Percentiles rank a stretch among this genome's conserved stretches.
Conservation (phyloP, 2,888 invertebrate genomes). For the Cryptocheilus praepositus region DNA sequence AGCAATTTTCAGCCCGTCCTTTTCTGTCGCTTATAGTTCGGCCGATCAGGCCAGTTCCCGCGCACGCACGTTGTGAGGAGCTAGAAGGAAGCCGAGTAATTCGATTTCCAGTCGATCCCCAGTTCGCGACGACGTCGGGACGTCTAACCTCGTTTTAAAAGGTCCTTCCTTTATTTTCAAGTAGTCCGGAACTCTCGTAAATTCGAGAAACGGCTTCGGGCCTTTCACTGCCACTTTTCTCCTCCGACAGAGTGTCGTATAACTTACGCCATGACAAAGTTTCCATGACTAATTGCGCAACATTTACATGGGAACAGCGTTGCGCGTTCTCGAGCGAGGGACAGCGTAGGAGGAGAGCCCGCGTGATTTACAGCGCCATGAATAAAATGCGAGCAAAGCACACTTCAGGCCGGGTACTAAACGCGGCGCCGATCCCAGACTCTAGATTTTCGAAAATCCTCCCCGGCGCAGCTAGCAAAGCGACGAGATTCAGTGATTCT, state of each 20-base stretch:
- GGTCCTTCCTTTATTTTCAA: slow-evolving; percentile 30
- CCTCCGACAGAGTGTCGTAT: slow-evolving; percentile 20
- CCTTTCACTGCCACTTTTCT: neutral
- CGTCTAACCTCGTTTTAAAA: slow-evolving; percentile 28
- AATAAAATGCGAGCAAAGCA: slow-evolving; percentile 36
- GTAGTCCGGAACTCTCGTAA: slow-evolving; percentile 33
- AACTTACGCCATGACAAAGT: slow-evolving; percentile 40
- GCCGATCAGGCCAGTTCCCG: neutral
- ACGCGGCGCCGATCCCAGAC: no score
- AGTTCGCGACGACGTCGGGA: slow-evolving; percentile 18
- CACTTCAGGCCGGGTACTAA: slow-evolving; percentile 15
- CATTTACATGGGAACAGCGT: slow-evolving; percentile 41
- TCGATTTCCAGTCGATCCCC: slow-evolving; percentile 16
- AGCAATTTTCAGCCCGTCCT: slow-evolving; percentile 43
- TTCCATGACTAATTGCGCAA: slow-evolving; percentile 43
- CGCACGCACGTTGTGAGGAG: no score
- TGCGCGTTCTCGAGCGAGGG: slow-evolving; percentile 3
- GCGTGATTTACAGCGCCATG: slow-evolving; percentile 33
- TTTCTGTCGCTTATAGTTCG: slow-evolving; percentile 13
- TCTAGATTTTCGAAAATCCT: no score
- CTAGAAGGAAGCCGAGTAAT: slow-evolving; percentile 5
- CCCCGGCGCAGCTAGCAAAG: no score
- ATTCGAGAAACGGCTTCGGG: slow-evolving; percentile 30
- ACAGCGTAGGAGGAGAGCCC: slow-evolving; percentile 5
- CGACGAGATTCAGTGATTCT: no score